Conservation (phyloP, 2,888 invertebrate species). For the Acrocyrtus sp. region DNA sequence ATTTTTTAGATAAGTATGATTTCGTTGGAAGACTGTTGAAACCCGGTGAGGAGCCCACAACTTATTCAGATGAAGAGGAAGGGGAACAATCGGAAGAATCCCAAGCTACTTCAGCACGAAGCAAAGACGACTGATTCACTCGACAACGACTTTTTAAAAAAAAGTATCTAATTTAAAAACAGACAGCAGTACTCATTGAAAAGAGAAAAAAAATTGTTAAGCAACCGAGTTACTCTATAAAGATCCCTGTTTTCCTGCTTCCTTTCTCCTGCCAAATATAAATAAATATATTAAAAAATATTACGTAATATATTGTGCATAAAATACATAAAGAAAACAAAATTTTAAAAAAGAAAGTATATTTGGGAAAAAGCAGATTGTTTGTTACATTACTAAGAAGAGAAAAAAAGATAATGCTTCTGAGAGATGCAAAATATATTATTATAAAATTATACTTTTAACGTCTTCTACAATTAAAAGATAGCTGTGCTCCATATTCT, state of each 20-base stretch:
- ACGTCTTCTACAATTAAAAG: too few relatives aligned
- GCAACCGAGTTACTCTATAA: constrained; percentile 1
- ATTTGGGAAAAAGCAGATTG: too few relatives aligned
- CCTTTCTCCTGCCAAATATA: constrained; percentile 37
- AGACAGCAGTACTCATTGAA: constrained; percentile 7
- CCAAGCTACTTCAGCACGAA: constrained; percentile 18
- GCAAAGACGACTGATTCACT: constrained; percentile 64
- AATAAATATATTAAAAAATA: constrained; percentile 1
- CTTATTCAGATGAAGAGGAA: constrained; percentile 91
- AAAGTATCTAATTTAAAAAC: not conserved
- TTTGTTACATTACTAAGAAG: too few relatives aligned
- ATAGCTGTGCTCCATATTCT: too few relatives aligned
- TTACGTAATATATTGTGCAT: too few relatives aligned
- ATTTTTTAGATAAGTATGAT: constrained; percentile 89
- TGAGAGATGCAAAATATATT: too few relatives aligned
- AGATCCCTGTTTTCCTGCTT: constrained; percentile 15
- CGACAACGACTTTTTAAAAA: constrained; percentile 37
- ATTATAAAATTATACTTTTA: too few relatives aligned
- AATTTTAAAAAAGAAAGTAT: not conserved
- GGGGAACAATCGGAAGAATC: constrained; percentile 68
- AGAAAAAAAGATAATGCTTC: too few relatives aligned
- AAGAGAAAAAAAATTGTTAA: not conserved
- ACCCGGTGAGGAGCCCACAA: constrained; percentile 89
- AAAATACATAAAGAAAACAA: not conserved
- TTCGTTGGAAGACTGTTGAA: constrained; percentile 89